Conservation (phyloP, 2,797 vertebrate species). For the Sebastes diaconus region DNA sequence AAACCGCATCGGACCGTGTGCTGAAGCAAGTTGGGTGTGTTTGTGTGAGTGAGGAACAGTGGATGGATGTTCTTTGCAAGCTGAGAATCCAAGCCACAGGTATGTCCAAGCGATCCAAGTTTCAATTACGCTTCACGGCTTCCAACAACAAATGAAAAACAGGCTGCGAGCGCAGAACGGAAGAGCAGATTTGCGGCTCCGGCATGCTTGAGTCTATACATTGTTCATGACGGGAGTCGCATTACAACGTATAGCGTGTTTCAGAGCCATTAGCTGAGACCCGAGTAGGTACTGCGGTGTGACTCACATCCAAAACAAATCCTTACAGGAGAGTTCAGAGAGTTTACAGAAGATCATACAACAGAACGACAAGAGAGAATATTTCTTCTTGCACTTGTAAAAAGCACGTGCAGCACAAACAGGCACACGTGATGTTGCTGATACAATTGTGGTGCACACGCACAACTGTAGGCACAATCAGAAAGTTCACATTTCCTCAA, state of each 20-base stretch:
- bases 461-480: constrained; percentile 79
- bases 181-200: constrained; percentile 70
- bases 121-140: constrained; percentile 62
- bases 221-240: constrained; percentile 56
- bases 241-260: constrained; percentile 32
- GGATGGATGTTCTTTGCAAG: constrained; percentile 51
- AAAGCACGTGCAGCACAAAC: constrained; percentile 73
- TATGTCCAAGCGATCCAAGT: constrained; percentile 71
- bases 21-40: constrained; percentile 7
- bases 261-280: constrained; percentile 43
- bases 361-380: constrained; percentile 32
- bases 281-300: constrained; percentile 44
- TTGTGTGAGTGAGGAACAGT: constrained; percentile 45
- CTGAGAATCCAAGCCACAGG: constrained; percentile 75
- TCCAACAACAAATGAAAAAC: constrained; percentile 76
- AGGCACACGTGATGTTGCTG: constrained; percentile 77
- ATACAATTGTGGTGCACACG: constrained; percentile 66
- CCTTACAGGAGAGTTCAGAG: constrained; percentile 50
- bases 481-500: constrained; percentile 68
- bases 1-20: constrained; percentile 24
- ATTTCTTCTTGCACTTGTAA: constrained; percentile 66
- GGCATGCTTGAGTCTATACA: constrained; percentile 40
- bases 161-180: constrained; percentile 56
- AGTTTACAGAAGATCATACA: constrained; percentile 47
- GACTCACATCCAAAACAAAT: constrained; percentile 61